Evolutionary conservation across 2,797 vertebrate genomes (phyloP), one percentile per base, ranked within the genome.

Genomic region (Alcedo atthis): DNA sequence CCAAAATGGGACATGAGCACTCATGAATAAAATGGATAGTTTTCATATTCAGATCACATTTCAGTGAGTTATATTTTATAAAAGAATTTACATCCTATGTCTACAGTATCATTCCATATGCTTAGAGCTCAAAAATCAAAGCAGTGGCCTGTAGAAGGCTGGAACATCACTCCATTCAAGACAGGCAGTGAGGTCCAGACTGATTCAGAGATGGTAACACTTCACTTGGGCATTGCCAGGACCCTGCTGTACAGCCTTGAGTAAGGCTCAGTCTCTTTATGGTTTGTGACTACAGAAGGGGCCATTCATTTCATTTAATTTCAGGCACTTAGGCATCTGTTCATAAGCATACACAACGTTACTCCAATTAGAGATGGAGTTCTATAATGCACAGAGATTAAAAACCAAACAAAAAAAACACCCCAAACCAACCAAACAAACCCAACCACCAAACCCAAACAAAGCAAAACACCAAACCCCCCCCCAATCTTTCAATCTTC

Each of bases 321-420:
- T 77, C 40, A 49, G 43, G 64, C 59, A 53, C 15, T 61, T 48
- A 17, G n/a, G 49, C 48, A 80, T 43, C 73, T 35, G 21, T 35
- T 83, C 69, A 45, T 37, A 46, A 57, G 26, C 21, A 48, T 5
- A n/a, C n/a, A 54, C 28, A 42, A 8, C 2, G 9, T 13, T 26
- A 59, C 16, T 8, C 9, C 70, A 49, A 6, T 17, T 53, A 76
- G n/a, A 84, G n/a, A 59, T n/a, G 9, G 16, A 57, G 25, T 15
- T 77, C 45, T 68, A 0, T 9, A 80, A 68, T 0, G 2, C 0
- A 1, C 11, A 59, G 0, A 62, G 19, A 53, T n/a, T 49, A n/a
- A 12, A 80, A 70, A 67, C 14, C 48, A 78, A 73, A 19, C 10
- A 26, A 26, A 28, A 51, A 10, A 15, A 40, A 15, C 37, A 40